A percentile compares a stretch with the other conserved stretches of the same genome.
These are phyloP conservation scores for Acipenser transmontanus DNA, from an alignment of 2,797 vertebrate genomes.

Conservation along the genomic window DNA sequence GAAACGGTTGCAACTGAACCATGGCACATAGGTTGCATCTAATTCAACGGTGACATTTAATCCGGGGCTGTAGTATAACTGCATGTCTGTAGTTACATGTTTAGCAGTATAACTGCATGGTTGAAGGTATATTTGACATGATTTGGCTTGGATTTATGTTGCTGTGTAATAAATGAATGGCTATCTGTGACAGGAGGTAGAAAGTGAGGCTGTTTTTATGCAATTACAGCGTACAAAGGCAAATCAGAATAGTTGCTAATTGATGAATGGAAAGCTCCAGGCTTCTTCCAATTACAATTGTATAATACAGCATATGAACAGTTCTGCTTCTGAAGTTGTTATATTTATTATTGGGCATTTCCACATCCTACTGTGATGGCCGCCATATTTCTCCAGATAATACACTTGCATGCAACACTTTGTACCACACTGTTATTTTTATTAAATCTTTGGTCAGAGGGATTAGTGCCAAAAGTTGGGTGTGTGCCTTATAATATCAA, in stretches of 20 bases:
- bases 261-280: slow-evolving; percentile 33
- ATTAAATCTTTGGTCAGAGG: slow-evolving; percentile 38
- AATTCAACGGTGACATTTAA: too few relatives aligned
- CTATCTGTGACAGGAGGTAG: slow-evolving; percentile 21
- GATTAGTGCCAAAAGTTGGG: slow-evolving; percentile 36
- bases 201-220: neutral
- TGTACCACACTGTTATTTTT: slow-evolving; percentile 36
- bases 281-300: slow-evolving; percentile 44
- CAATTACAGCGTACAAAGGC: slow-evolving; percentile 25
- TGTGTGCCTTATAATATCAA: slow-evolving; percentile 52
- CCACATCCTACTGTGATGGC: slow-evolving; percentile 48
- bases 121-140: too few relatives aligned
- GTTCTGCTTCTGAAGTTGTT: slow-evolving; percentile 51
- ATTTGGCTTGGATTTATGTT: too few relatives aligned
- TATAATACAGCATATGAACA: slow-evolving; percentile 52
- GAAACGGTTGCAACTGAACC: too few relatives aligned
- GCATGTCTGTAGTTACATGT: too few relatives aligned
- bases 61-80: too few relatives aligned
- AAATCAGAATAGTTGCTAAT: slow-evolving; percentile 30
- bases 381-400: slow-evolving; percentile 54
- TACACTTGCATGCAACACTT: slow-evolving; percentile 38
- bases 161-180: too few relatives aligned
- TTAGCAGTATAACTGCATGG: too few relatives aligned
- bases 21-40: too few relatives aligned
- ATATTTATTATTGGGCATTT: slow-evolving; percentile 61